phyloP scores from a whole-genome alignment of 1,140 invertebrate genomes.

The Ptiloglossa arizonensis region DNA sequence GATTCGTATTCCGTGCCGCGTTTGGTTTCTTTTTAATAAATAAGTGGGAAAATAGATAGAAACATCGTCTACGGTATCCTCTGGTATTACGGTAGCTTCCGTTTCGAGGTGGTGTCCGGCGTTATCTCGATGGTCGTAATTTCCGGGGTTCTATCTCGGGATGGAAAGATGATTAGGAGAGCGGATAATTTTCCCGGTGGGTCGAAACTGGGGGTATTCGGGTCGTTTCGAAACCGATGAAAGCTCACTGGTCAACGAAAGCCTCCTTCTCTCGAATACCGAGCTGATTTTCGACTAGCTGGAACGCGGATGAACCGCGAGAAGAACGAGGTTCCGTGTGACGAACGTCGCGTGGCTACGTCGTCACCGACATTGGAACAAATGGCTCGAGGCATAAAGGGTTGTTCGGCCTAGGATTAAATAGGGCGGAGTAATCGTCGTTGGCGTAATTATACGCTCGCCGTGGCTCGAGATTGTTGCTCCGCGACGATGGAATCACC shows the following conservation, averaged over 20 bases:
- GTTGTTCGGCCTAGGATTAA: constrained; percentile 58
- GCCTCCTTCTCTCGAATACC: too few species aligned
- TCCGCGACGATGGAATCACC: not conserved
- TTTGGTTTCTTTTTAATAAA: too few species aligned
- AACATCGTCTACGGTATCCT: too few species aligned
- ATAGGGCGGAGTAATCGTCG: constrained; percentile 53
- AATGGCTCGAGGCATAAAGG: constrained; percentile 38
- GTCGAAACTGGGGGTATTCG: too few species aligned
- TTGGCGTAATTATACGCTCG: constrained; percentile 56
- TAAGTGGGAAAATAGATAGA: too few species aligned
- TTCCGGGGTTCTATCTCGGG: too few species aligned
- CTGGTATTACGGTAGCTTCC: not conserved
- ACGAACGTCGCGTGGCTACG: constrained; percentile 7
- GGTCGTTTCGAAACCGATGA: not conserved
- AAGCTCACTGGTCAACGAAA: not conserved
- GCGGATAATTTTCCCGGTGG: too few species aligned
- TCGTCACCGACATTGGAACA: constrained; percentile 40
- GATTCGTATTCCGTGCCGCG: too few species aligned
- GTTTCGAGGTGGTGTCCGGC: too few species aligned
- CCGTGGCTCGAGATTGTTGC: not conserved
- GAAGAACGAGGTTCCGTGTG: constrained; percentile 2
- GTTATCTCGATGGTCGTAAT: too few species aligned
- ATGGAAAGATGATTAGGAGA: too few species aligned
- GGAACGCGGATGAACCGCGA: not conserved
- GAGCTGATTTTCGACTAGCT: not conserved